Evolutionary conservation across 2,113 vertebrate species (phyloP), one percentile per base, ranked within the genome.

Genomic region (Noturus placidus): DNA sequence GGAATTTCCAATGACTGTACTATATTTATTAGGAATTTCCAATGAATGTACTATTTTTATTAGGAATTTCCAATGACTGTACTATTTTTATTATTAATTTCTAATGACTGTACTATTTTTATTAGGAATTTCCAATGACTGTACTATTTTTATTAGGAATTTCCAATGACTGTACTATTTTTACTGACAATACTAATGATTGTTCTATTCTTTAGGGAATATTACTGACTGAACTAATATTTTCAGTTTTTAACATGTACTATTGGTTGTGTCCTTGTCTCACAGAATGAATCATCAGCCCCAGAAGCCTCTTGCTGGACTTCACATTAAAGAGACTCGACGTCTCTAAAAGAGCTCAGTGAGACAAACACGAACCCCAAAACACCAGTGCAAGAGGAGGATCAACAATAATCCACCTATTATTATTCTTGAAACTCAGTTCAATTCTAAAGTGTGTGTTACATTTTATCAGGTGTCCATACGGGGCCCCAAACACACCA

Each of bases 281-380:
- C 65, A 9, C 54, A 85, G 87, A 59, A 20, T 79, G 69, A 46
- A 38, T 56, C 87, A 63, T 46, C 65, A 86, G 87, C 90, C 83
- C n/a, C 84, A 85, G 38, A 61, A 74, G 56, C 54, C 82, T 27
- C 30, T 82, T 38, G 65, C 81, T 50, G 85, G 50, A 42, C 25
- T 54, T 85, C 61, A 87, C 38, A 4, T 86, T n/a, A 70, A 83
- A 70, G 90, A 90, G 50, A 72, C 88, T 88, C 79, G 69, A 59
- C 85, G 82, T 57, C 83, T 82, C 33, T 89, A 82, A 91, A 88
- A 72, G 84, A 85, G 50, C 77, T 67, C 25, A 35, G 70, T 35
- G 63, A 56, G 15, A 59, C n/a, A 25, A 65, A 50, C 22, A 65
- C 63, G 30, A 19, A 87, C 77, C 80, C 33, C 20, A 50, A 56